These are phyloP conservation scores for Cryptops parisi DNA, from an alignment of 2,888 invertebrate genomes.

Conservation along the genomic window DNA sequence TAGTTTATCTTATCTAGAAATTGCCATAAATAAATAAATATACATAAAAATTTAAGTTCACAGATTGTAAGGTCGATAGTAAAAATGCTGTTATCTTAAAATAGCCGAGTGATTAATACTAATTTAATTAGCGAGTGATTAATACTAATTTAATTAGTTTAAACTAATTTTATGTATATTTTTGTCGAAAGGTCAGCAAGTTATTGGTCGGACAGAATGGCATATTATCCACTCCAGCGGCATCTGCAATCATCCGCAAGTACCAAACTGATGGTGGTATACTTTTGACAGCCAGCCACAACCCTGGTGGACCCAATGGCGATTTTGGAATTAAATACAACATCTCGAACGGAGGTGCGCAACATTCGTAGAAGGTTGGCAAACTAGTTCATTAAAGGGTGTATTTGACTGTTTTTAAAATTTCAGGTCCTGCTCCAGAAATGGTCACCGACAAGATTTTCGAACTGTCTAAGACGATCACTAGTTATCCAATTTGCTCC, in stretches of 20 bases:
- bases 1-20: too few species aligned
- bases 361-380: too few species aligned
- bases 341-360: conserved; percentile 76
- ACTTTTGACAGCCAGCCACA: conserved; percentile 95
- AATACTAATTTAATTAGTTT: conserved; percentile 29
- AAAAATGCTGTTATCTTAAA: too few species aligned
- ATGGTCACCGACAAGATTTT: conserved; percentile 75
- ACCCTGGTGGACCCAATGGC: conserved; percentile 92
- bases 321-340: conserved; percentile 99
- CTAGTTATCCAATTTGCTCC: conserved; percentile 62
- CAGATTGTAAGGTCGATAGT: too few species aligned
- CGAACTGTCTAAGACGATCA: conserved; percentile 58
- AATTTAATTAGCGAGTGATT: too few species aligned
- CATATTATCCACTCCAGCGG: conserved; percentile 93
- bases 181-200: conserved; percentile 51
- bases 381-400: too few species aligned
- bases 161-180: neutral
- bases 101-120: too few species aligned
- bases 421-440: conserved; percentile 75
- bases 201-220: conserved; percentile 86
- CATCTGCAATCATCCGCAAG: conserved; percentile 84
- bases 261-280: conserved; percentile 70
- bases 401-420: too few species aligned
- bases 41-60: too few species aligned
- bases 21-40: too few species aligned